These are phyloP conservation scores for Sycophila sp. DNA, from an alignment of 1,140 invertebrate species.

Conservation along the genomic window DNA sequence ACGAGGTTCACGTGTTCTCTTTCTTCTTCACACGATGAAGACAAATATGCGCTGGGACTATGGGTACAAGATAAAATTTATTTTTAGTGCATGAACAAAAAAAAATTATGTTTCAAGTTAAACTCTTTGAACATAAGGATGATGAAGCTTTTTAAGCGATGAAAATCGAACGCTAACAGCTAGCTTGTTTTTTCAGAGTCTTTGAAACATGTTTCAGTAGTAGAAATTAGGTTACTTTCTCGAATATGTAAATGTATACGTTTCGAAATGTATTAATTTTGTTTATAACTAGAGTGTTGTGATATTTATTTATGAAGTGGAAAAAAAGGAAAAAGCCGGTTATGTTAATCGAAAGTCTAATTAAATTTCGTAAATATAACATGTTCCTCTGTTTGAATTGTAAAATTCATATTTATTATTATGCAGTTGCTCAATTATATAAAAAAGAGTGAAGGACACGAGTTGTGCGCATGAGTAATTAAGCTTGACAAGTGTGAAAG, in stretches of 20 bases:
- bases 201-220: background rate
- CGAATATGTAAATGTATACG: slow-evolving; percentile 4
- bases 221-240: slow-evolving; percentile 17
- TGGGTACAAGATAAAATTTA: too few species aligned
- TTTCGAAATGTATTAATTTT: slow-evolving; percentile 15
- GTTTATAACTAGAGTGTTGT: background rate
- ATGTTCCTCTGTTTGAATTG: background rate
- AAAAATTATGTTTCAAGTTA: background rate
- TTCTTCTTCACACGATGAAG: too few species aligned
- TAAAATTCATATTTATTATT: slow-evolving; percentile 22
- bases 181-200: slow-evolving; percentile 16
- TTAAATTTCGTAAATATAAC: slow-evolving; percentile 23
- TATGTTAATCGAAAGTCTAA: slow-evolving; percentile 26
- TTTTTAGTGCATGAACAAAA: too few species aligned
- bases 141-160: background rate
- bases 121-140: background rate
- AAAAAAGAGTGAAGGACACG: background rate
- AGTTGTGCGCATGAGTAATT: background rate
- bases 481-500: slow-evolving; percentile 18
- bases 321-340: slow-evolving; percentile 23
- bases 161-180: too few species aligned
- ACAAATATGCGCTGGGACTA: too few species aligned
- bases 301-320: slow-evolving; percentile 38
- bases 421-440: slow-evolving; percentile 1
- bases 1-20: too few species aligned